Percentiles rank a stretch among this genome's conserved stretches.
Evolutionary conservation across 2,113 vertebrate species (phyloP).

Genomic region (Trachemys scripta): DNA sequence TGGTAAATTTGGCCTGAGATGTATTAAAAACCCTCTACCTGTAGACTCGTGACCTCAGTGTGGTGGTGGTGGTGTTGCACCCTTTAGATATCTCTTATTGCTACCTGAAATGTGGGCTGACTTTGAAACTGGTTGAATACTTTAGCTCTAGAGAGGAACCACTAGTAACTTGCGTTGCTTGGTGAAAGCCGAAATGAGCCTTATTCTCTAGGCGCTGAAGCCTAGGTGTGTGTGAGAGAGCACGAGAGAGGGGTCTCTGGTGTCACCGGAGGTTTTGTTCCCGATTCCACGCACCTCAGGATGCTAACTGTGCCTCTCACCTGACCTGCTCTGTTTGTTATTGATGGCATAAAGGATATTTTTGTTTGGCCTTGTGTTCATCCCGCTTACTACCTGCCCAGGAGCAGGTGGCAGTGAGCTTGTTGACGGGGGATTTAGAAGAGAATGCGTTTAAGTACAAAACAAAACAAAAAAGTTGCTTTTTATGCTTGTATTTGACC

Average conservation of each 20-base stretch:
- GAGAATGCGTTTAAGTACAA: not conserved
- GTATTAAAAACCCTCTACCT: not conserved
- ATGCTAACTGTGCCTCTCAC: not conserved
- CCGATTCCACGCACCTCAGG: not conserved
- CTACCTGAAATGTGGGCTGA: not conserved
- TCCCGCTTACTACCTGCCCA: not conserved
- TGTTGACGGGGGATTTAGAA: not conserved
- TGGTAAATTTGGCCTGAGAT: accelerated
- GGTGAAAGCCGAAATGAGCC: not conserved
- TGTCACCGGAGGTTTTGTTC: not conserved
- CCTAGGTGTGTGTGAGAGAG: not conserved
- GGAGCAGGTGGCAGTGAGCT: not conserved
- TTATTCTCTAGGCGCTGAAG: accelerated
- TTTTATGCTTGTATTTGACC: not conserved
- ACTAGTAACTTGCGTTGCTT: accelerated
- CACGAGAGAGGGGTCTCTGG: not conserved
- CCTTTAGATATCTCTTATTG: not conserved
- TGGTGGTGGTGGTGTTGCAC: not conserved
- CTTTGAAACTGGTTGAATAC: slow-evolving; percentile 6
- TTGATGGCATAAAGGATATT: not conserved
- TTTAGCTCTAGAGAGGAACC: slow-evolving; percentile 23
- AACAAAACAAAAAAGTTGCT: not conserved
- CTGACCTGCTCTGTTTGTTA: not conserved
- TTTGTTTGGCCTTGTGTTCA: not conserved
- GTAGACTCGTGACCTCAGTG: not conserved